These are phyloP conservation scores for Notospermus geniculatus DNA, from an alignment of 1,140 invertebrate species.

Conservation along the genomic window DNA sequence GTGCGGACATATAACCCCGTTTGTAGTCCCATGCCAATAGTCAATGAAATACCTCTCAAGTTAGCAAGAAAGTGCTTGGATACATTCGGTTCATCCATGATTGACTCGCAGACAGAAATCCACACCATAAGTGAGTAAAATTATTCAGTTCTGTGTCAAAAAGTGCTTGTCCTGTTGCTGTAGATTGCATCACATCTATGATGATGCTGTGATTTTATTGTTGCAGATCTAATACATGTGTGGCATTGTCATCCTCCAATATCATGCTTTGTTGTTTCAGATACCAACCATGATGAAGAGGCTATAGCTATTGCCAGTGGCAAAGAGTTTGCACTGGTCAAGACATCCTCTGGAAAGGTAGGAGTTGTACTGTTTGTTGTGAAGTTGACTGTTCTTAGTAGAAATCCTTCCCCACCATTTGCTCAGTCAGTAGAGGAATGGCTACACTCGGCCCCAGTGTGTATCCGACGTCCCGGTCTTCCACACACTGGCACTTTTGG, in stretches of 20 bases:
- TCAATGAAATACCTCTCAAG: constrained; percentile 73
- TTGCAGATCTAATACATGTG: too few species aligned
- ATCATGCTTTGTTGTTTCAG: constrained; percentile 29
- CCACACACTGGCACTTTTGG: too few species aligned
- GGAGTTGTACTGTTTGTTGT: constrained; percentile 12
- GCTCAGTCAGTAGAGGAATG: too few species aligned
- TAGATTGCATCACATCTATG: too few species aligned
- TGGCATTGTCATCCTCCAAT: too few species aligned
- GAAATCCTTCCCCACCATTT: too few species aligned
- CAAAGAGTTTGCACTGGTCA: constrained; percentile 81
- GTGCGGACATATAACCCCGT: constrained; percentile 74
- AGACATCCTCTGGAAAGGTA: constrained; percentile 76
- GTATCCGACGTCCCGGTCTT: too few species aligned
- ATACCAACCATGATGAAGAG: constrained; percentile 65
- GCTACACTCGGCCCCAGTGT: too few species aligned
- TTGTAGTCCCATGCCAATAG: constrained; percentile 52
- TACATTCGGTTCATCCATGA: constrained; percentile 69
- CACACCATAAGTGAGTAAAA: constrained; percentile 44
- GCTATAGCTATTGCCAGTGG: constrained; percentile 68
- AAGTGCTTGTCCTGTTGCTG: too few species aligned
- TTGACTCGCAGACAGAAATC: constrained; percentile 65
- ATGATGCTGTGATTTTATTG: too few species aligned
- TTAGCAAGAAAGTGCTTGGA: constrained; percentile 76
- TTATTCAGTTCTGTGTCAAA: too few species aligned
- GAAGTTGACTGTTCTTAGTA: too few species aligned